Percentiles rank a stretch among this genome's conserved stretches.
These are phyloP conservation scores for Eupelmus urozonus DNA, from an alignment of 2,888 invertebrate genomes.

Conservation along the genomic window DNA sequence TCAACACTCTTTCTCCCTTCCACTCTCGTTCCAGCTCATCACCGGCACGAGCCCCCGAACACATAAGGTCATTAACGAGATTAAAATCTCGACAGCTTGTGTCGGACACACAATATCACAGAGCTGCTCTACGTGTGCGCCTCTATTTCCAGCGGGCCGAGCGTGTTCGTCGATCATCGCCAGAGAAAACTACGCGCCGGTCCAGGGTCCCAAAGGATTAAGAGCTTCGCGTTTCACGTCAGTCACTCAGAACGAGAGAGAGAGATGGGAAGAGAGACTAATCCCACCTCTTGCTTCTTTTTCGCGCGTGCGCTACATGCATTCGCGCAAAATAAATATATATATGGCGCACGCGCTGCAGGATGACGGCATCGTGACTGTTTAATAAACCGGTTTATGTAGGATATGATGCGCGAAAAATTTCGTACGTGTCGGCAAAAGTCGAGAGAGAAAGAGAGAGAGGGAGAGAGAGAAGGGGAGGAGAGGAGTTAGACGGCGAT, in stretches of 20 bases:
- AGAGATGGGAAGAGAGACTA: constrained; percentile 66
- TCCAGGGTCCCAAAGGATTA: constrained; percentile 65
- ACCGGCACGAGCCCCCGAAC: background rate
- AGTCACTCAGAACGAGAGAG: constrained; percentile 70
- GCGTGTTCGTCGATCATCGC: constrained; percentile 34
- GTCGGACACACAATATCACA: constrained; percentile 19
- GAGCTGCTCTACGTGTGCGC: constrained; percentile 40
- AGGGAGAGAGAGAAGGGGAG: background rate
- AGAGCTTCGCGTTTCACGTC: constrained; percentile 74
- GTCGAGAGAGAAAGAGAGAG: background rate
- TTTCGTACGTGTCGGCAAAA: constrained; percentile 27
- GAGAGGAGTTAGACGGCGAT: constrained; percentile 24
- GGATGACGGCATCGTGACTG: constrained; percentile 59
- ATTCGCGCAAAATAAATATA: constrained; percentile 59
- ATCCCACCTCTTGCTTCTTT: constrained; percentile 64
- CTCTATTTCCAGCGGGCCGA: constrained; percentile 4
- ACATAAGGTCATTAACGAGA: constrained; percentile 53
- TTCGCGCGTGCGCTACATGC: constrained; percentile 42
- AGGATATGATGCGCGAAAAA: constrained; percentile 39
- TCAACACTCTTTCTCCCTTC: constrained; percentile 28
- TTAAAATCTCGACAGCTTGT: constrained; percentile 52
- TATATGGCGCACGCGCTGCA: constrained; percentile 59
- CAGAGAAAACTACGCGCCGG: constrained; percentile 48
- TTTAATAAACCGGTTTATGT: constrained; percentile 70
- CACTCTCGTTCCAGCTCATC: constrained; percentile 14